phyloP scores from a whole-genome alignment of 2,888 invertebrate species.

The Mythimna loreyi region DNA sequence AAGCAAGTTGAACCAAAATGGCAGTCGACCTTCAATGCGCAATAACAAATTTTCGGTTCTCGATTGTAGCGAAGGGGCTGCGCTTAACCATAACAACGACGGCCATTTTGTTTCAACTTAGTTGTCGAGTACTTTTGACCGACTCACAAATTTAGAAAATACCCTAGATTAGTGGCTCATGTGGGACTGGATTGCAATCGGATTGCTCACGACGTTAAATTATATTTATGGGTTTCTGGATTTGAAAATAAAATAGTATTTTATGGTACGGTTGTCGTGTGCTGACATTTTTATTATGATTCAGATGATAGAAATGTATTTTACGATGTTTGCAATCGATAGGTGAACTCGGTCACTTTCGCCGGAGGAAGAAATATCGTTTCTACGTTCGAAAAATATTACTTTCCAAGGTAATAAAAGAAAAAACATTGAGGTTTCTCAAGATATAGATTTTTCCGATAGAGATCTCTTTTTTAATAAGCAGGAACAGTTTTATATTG shows the following conservation, averaged over 20 bases:
- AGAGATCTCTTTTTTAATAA: conserved; percentile 12
- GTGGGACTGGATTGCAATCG: conserved; percentile 24
- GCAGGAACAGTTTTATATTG: background rate
- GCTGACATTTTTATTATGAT: conserved; percentile 31
- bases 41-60: too few relatives aligned
- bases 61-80: too few relatives aligned
- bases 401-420: background rate
- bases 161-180: conserved; percentile 34
- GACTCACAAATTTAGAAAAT: conserved; percentile 48
- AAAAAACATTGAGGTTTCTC: background rate
- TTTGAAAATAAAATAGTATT: conserved; percentile 38
- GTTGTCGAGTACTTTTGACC: conserved; percentile 37
- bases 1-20: too few relatives aligned
- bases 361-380: conserved; percentile 5
- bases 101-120: too few relatives aligned
- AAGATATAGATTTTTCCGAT: conserved; percentile 1
- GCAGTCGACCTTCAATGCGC: too few relatives aligned
- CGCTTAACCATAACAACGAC: too few relatives aligned
- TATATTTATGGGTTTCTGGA: conserved; percentile 39
- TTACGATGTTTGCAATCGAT: conserved; percentile 19
- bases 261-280: conserved; percentile 10
- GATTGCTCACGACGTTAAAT: conserved; percentile 36
- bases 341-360: conserved; percentile 17
- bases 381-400: background rate
- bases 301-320: conserved; percentile 16